These are phyloP conservation scores for Chymomyza fuscimana DNA, from an alignment of 2,888 invertebrate genomes.

Conservation along the genomic window DNA sequence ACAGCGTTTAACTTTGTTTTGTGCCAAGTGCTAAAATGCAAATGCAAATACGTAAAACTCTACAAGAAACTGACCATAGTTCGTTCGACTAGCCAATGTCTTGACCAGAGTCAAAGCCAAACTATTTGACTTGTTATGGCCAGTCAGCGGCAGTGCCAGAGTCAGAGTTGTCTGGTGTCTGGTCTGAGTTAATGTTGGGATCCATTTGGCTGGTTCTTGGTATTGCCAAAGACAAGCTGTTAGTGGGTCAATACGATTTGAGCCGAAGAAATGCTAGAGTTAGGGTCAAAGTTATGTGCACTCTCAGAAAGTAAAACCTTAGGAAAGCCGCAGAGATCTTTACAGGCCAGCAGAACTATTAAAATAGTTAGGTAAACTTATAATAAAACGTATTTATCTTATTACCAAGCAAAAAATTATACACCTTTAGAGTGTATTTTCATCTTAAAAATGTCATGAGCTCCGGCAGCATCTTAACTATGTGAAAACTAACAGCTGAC, in stretches of 20 bases:
- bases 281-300: neutral
- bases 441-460: constrained; percentile 29
- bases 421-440: constrained; percentile 31
- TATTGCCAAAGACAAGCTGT: neutral
- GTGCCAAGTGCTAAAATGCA: constrained; percentile 70
- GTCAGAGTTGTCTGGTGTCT: neutral
- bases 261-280: neutral
- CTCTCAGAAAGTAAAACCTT: neutral
- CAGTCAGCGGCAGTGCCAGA: neutral
- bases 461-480: constrained; percentile 32
- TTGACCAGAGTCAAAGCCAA: constrained; percentile 48
- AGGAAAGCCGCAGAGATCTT: neutral
- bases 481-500: constrained; percentile 69
- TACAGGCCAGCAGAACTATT: constrained; percentile 21
- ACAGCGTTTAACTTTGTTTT: constrained; percentile 14
- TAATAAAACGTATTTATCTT: neutral
- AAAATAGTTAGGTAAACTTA: constrained; percentile 55
- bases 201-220: constrained; percentile 1
- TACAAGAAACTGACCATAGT: neutral
- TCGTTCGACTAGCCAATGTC: constrained; percentile 18
- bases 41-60: constrained; percentile 64
- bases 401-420: constrained; percentile 44
- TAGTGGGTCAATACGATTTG: neutral
- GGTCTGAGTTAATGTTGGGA: neutral
- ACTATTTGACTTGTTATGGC: constrained; percentile 51